Evolutionary conservation across 92 coral and sea anemone genomes (phyloP).

Genomic region (Heteractis magnifica): DNA sequence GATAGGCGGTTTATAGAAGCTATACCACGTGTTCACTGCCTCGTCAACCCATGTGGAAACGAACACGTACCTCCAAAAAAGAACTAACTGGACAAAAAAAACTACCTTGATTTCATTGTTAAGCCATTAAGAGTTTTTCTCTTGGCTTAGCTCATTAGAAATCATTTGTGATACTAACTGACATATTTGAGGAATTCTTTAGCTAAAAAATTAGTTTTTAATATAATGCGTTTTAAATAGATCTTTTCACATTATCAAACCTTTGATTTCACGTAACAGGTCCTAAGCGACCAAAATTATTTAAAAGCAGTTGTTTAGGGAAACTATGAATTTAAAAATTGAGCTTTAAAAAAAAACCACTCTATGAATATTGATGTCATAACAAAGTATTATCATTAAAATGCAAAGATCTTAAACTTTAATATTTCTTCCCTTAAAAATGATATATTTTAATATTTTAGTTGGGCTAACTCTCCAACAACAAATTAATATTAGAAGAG

Average conservation of each 20-base stretch:
- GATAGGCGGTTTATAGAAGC: background rate
- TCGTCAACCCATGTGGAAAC: constrained; percentile 6
- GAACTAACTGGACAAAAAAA: background rate
- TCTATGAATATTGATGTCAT: constrained; percentile 1
- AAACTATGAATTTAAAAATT: background rate
- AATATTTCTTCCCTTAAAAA: constrained; percentile 16
- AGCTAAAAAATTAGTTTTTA: background rate
- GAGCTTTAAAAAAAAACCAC: background rate
- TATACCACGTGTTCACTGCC: background rate
- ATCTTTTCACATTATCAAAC: background rate
- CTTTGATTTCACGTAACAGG: background rate
- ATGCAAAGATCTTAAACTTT: constrained; percentile 13
- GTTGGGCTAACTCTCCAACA: background rate
- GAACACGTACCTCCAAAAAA: background rate
- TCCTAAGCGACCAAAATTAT: background rate
- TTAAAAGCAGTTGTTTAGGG: background rate
- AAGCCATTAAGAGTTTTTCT: background rate
- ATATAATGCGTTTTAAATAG: background rate
- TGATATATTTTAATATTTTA: constrained; percentile 25
- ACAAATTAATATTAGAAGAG: too few relatives aligned
- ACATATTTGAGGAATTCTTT: background rate
- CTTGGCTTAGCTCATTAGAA: background rate
- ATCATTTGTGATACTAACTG: background rate
- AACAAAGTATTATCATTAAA: background rate
- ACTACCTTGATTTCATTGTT: background rate